phyloP scores from a whole-genome alignment of 2,797 vertebrate genomes.

The Tokudaia tokunoshimensis region DNA sequence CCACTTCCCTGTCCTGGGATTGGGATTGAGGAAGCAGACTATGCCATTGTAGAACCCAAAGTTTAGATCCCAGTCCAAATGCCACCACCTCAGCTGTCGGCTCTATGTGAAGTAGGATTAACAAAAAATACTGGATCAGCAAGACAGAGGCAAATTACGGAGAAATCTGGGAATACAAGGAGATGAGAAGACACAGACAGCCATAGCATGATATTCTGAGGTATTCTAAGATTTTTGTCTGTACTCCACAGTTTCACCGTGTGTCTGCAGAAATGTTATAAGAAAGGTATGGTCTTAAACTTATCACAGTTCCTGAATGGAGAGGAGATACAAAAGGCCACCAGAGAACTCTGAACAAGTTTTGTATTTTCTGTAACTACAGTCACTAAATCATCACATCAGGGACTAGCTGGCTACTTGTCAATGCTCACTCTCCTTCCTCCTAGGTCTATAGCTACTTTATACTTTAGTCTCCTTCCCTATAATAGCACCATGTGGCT shows the following conservation, averaged over 20 bases:
- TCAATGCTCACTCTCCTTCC: not conserved
- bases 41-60: not conserved
- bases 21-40: not conserved
- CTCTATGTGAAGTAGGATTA: not conserved
- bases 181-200: not conserved
- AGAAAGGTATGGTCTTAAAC: not conserved
- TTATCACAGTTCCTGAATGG: not conserved
- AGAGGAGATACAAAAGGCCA: not conserved
- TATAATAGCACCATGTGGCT: not conserved
- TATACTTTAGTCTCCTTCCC: not conserved
- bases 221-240: not conserved
- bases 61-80: slow-evolving; percentile 1
- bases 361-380: not conserved
- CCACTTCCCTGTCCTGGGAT: not conserved
- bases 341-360: slow-evolving; percentile 9
- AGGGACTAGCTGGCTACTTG: not conserved
- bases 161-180: not conserved
- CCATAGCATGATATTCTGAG: not conserved
- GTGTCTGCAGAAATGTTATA: not conserved
- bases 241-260: not conserved
- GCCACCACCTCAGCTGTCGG: not conserved
- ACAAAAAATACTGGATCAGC: not conserved
- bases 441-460: not conserved
- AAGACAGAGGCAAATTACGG: not conserved
- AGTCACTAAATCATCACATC: not conserved